A percentile compares a stretch with the other conserved stretches of the same genome.
Conservation (phyloP, 2,888 invertebrate genomes). For the Phaonia tiefii region DNA sequence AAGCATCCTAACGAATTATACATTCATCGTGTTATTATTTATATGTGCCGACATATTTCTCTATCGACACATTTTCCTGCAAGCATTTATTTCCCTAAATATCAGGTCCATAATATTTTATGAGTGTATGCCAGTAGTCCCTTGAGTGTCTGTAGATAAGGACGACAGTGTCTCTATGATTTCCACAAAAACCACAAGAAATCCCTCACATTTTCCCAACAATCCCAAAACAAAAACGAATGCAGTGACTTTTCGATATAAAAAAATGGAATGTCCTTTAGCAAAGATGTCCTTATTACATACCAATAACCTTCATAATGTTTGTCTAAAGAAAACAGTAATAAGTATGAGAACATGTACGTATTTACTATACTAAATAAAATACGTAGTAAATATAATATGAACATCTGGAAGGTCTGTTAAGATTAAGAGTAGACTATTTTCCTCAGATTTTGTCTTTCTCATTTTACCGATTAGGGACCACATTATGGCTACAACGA, state of each 20-base stretch:
- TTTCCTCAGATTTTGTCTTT: slow-evolving; percentile 4
- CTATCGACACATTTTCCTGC: no score
- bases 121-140: slow-evolving; percentile 20
- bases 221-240: neutral
- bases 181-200: no score
- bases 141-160: slow-evolving; percentile 37
- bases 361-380: neutral
- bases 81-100: no score
- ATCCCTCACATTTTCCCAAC: no score
- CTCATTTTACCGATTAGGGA: no score
- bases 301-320: slow-evolving; percentile 44
- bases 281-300: slow-evolving; percentile 6
- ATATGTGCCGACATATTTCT: neutral
- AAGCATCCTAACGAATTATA: no score
- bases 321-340: neutral
- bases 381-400: neutral
- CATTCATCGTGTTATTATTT: slow-evolving; percentile 9
- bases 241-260: no score
- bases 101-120: slow-evolving; percentile 24
- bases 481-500: slow-evolving; percentile 2
- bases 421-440: slow-evolving; percentile 21
- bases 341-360: neutral
- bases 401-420: neutral
- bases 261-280: neutral
- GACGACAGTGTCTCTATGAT: no score